A percentile compares a stretch with the other conserved stretches of the same genome.
Evolutionary conservation across 2,888 invertebrate species (phyloP).

Genomic region (Cataglyphis rosenhaueri): DNA sequence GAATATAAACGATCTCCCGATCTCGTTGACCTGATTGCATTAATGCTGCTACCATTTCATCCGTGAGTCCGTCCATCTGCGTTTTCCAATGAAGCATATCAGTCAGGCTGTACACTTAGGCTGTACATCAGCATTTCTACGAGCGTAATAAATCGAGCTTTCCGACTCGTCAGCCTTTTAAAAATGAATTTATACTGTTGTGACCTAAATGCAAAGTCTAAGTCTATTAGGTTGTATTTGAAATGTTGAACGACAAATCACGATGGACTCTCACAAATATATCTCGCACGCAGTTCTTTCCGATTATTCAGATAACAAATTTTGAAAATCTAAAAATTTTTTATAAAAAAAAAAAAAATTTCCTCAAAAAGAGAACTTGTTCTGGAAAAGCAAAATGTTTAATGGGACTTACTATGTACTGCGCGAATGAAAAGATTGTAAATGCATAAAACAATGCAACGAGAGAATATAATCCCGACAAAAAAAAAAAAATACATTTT

Average conservation of each 20-base stretch:
- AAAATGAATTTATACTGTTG: neutral
- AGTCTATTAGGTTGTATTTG: neutral
- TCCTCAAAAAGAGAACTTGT: neutral
- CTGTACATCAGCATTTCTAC: slow-evolving; percentile 7
- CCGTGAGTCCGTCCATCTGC: neutral
- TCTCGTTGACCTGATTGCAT: slow-evolving; percentile 47
- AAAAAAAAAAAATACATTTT: slow-evolving; percentile 28
- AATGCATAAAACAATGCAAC: neutral
- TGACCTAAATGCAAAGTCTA: neutral
- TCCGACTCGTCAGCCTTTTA: neutral
- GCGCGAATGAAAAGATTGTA: neutral
- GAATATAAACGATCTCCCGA: slow-evolving; percentile 37
- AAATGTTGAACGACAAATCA: neutral
- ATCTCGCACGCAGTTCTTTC: neutral
- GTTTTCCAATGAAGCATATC: neutral
- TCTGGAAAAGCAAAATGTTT: neutral
- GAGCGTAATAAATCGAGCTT: slow-evolving; percentile 28
- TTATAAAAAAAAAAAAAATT: too few relatives aligned
- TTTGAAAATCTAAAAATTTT: neutral
- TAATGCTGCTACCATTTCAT: slow-evolving; percentile 31
- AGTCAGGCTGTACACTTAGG: neutral
- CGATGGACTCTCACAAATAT: neutral
- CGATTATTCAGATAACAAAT: neutral
- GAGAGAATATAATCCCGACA: neutral
- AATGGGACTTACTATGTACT: neutral